phyloP scores from a whole-genome alignment of 2,113 vertebrate genomes.

The western clawed frog (Xenopus tropicalis) region DNA sequence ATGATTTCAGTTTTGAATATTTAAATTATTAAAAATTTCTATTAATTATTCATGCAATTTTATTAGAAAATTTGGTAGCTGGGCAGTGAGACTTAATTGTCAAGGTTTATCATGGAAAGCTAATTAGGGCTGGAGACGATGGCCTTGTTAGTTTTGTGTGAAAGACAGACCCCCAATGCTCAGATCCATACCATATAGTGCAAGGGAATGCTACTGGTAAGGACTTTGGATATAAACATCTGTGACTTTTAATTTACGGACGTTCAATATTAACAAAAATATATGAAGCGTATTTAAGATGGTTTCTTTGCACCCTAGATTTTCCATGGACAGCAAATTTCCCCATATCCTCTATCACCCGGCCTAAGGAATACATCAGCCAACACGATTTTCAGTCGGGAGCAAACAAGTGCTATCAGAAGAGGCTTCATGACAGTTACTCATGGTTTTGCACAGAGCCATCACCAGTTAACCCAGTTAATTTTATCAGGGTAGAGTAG shows the following conservation, averaged over 20 bases:
- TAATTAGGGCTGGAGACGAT: slow-evolving; percentile 19
- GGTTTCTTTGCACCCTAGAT: no score
- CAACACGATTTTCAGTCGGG: no score
- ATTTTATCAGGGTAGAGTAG: no score
- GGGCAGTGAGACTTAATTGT: slow-evolving; percentile 52
- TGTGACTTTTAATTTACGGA: not conserved
- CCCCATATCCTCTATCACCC: no score
- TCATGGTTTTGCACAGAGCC: no score
- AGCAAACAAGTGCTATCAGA: no score
- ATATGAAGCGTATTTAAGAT: no score
- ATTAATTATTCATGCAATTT: slow-evolving; percentile 73
- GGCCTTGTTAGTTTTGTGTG: slow-evolving; percentile 39
- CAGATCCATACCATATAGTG: not conserved
- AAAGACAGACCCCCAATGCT: not conserved
- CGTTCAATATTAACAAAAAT: not conserved
- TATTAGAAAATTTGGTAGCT: slow-evolving; percentile 64
- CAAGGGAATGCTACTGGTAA: not conserved
- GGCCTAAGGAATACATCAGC: not conserved
- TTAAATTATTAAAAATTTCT: slow-evolving; percentile 74
- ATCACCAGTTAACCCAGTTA: no score
- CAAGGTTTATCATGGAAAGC: slow-evolving; percentile 48
- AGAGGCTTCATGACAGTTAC: no score
- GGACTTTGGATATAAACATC: not conserved
- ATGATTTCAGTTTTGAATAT: slow-evolving; percentile 67
- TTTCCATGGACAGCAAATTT: no score